A percentile compares a stretch with the other conserved stretches of the same genome.
Conservation (phyloP, 37 sponge, comb jelly and placozoan genomes). For the Theonella swinhoei region DNA sequence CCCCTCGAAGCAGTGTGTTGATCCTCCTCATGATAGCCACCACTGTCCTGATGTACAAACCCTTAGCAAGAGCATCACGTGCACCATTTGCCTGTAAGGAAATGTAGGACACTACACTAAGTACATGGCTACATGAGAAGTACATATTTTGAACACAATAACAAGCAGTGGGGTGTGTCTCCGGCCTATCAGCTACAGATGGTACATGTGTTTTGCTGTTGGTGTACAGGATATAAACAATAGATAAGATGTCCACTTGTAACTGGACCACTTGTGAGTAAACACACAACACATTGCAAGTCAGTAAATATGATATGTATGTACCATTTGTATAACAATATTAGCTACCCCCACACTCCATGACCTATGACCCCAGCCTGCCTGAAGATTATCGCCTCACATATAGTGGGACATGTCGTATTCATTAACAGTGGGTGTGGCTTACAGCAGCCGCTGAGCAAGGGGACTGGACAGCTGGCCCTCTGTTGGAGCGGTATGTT, state of each 20-base stretch:
- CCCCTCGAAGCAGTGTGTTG: constrained; percentile 74
- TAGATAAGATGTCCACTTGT: too few relatives aligned
- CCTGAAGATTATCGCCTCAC: too few relatives aligned
- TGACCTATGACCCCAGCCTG: too few relatives aligned
- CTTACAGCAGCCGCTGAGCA: constrained; percentile 87
- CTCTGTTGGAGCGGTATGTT: constrained; percentile 65
- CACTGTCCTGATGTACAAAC: constrained; percentile 82
- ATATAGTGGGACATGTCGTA: too few relatives aligned
- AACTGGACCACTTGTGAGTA: too few relatives aligned
- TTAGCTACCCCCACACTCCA: too few relatives aligned
- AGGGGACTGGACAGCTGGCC: constrained; percentile 51
- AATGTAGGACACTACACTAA: constrained; percentile 7
- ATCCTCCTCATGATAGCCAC: constrained; percentile 82
- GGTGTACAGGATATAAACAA: too few relatives aligned
- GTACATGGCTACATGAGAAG: background rate
- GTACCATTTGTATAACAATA: too few relatives aligned
- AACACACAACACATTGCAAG: too few relatives aligned
- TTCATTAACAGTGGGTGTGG: constrained; percentile 7
- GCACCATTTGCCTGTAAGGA: constrained; percentile 77
- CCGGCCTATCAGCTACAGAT: too few relatives aligned
- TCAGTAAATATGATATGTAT: too few relatives aligned
- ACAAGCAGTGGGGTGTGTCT: background rate
- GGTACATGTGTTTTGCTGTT: too few relatives aligned
- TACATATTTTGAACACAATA: background rate
- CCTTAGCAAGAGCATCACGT: constrained; percentile 85